Percentiles rank a stretch among this genome's conserved stretches.
Conservation (phyloP, 2,888 invertebrate species). For the Ophraella communa region DNA sequence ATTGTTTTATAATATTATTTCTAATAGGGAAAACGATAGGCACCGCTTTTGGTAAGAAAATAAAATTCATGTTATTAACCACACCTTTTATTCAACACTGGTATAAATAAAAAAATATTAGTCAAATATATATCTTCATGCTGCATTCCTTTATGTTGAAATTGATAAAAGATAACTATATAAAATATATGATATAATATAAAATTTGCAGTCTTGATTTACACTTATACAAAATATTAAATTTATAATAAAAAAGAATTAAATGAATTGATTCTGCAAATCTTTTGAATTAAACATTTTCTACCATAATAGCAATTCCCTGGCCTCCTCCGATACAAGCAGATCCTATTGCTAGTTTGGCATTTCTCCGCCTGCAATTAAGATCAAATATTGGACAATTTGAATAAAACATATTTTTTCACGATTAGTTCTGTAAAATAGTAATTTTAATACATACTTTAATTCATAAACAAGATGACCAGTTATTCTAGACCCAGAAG, state of each 20-base stretch:
- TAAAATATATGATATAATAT: no score
- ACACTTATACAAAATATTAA: no score
- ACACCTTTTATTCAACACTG: no score
- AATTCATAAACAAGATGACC: constrained; percentile 91
- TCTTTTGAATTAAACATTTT: constrained; percentile 56
- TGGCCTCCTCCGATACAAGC: constrained; percentile 99
- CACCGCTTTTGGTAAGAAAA: no score
- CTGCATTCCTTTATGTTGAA: no score
- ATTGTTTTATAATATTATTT: no score
- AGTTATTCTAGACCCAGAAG: constrained; percentile 92
- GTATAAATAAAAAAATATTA: no score
- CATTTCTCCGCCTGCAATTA: constrained; percentile 75
- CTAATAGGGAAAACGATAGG: no score
- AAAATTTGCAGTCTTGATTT: no score
- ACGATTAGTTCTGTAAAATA: constrained; percentile 64
- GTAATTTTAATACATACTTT: constrained; percentile 64
- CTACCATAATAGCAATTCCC: constrained; percentile 93
- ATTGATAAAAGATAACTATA: no score
- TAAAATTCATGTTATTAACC: no score
- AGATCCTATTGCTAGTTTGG: constrained; percentile 89
- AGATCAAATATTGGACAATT: constrained; percentile 21
- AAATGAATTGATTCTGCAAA: neutral
- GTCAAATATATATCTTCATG: no score
- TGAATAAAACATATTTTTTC: neutral
- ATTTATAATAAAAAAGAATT: neutral